phyloP scores from a whole-genome alignment of 2,888 invertebrate species.

The Lampropteryx suffumata region DNA sequence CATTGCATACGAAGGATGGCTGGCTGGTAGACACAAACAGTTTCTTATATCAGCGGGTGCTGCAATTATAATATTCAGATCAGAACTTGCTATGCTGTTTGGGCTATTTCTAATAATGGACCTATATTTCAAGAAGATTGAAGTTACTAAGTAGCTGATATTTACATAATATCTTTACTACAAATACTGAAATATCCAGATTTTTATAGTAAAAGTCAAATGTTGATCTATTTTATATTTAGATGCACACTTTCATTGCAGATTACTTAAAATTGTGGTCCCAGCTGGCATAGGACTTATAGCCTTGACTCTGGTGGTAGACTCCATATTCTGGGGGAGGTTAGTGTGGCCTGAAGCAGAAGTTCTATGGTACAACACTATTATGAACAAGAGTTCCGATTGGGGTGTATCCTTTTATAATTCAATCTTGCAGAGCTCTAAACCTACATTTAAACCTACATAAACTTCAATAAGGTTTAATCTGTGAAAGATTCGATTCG shows the following conservation, averaged over 20 bases:
- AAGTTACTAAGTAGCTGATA: slow-evolving; percentile 47
- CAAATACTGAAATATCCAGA: too few species aligned
- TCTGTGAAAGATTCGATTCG: too few species aligned
- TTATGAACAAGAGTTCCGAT: slow-evolving; percentile 96
- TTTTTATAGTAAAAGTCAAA: too few species aligned
- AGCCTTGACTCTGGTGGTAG: slow-evolving; percentile 89
- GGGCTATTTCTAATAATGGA: slow-evolving; percentile 93
- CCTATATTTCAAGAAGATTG: slow-evolving; percentile 87
- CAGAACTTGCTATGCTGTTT: slow-evolving; percentile 93
- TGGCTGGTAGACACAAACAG: slow-evolving; percentile 87
- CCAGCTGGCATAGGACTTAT: slow-evolving; percentile 88
- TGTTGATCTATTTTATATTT: not conserved
- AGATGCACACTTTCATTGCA: slow-evolving; percentile 52
- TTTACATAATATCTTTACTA: too few species aligned
- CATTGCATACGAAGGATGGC: slow-evolving; percentile 92
- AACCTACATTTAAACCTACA: too few species aligned
- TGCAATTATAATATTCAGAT: slow-evolving; percentile 94
- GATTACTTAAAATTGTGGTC: slow-evolving; percentile 87
- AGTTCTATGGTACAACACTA: slow-evolving; percentile 97
- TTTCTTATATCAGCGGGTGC: slow-evolving; percentile 94
- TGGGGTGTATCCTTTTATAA: slow-evolving; percentile 96
- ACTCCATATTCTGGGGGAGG: slow-evolving; percentile 96
- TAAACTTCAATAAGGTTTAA: too few species aligned
- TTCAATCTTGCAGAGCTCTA: too few species aligned
- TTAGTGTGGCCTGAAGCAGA: slow-evolving; percentile 98